Conservation (phyloP, 2,888 invertebrate species). For the Resseliella maxima region DNA sequence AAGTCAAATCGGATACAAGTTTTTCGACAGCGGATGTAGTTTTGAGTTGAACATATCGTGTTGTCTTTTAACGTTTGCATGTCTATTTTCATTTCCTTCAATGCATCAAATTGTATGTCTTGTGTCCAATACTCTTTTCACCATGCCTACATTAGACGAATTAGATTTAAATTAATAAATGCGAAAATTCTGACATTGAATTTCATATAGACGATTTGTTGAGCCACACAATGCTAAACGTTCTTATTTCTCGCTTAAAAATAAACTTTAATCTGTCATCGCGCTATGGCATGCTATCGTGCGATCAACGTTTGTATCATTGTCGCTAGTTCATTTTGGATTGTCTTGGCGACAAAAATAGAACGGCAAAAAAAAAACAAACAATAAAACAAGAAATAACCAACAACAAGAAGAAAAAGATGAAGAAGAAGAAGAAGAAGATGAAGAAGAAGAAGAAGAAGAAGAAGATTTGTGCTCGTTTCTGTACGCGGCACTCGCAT, state of each 20-base stretch:
- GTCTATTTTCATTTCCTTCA: conserved; percentile 13
- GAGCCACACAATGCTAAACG: neutral
- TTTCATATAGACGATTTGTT: neutral
- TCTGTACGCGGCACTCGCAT: neutral
- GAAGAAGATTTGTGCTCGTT: neutral
- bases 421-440: too few species aligned
- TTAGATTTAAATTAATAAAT: conserved; percentile 44
- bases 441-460: neutral
- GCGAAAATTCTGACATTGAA: conserved; percentile 4
- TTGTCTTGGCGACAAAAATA: neutral
- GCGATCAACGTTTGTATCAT: neutral
- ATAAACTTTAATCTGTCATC: neutral
- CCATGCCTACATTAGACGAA: conserved; percentile 26
- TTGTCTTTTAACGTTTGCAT: neutral
- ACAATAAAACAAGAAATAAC: neutral
- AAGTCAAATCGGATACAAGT: conserved; percentile 4
- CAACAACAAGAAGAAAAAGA: too few species aligned
- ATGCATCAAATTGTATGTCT: neutral
- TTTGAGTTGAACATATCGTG: neutral
- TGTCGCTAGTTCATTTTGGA: neutral
- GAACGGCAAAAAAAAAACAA: neutral
- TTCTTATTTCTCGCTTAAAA: neutral
- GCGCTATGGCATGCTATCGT: neutral
- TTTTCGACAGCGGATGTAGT: neutral
- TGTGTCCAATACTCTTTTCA: neutral